A percentile compares a stretch with the other conserved stretches of the same genome.
phyloP scores from a whole-genome alignment of 2,888 invertebrate species.

The Beris morrisii region DNA sequence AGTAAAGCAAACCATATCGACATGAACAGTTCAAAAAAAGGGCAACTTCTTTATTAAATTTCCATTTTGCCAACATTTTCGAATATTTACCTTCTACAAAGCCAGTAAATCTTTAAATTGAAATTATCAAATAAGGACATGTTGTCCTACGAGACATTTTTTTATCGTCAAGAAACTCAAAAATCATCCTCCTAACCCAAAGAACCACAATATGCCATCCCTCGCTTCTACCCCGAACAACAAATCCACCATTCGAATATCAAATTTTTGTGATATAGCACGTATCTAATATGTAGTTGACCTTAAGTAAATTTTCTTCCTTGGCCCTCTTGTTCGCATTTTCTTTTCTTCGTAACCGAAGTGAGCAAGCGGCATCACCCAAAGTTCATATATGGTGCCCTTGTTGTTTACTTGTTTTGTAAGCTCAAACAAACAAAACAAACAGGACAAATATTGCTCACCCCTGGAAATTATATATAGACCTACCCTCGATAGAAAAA shows the following conservation, averaged over 20 bases:
- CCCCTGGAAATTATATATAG: constrained; percentile 14
- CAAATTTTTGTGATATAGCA: constrained; percentile 39
- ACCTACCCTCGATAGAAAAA: background rate
- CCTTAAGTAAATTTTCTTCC: constrained; percentile 39
- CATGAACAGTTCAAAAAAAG: background rate
- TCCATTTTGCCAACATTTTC: constrained; percentile 11
- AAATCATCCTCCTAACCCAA: background rate
- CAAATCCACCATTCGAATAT: constrained; percentile 34
- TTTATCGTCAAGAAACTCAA: background rate
- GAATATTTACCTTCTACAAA: background rate
- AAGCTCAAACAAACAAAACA: constrained; percentile 38
- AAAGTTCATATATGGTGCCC: constrained; percentile 33
- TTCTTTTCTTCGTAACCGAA: constrained; percentile 25
- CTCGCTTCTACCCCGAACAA: background rate
- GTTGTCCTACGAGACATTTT: constrained; percentile 29
- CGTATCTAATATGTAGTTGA: constrained; percentile 40
- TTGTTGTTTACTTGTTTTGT: constrained; percentile 38
- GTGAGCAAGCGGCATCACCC: constrained; percentile 33
- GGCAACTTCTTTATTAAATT: constrained; percentile 31
- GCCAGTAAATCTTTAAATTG: constrained; percentile 35
- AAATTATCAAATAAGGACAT: constrained; percentile 35
- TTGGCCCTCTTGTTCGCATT: constrained; percentile 23
- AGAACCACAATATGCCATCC: constrained; percentile 1
- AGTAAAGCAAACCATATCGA: no score
- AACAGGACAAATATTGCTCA: constrained; percentile 32